These are phyloP conservation scores for Nephrotoma flavescens DNA, from an alignment of 2,888 invertebrate species.

Conservation along the genomic window DNA sequence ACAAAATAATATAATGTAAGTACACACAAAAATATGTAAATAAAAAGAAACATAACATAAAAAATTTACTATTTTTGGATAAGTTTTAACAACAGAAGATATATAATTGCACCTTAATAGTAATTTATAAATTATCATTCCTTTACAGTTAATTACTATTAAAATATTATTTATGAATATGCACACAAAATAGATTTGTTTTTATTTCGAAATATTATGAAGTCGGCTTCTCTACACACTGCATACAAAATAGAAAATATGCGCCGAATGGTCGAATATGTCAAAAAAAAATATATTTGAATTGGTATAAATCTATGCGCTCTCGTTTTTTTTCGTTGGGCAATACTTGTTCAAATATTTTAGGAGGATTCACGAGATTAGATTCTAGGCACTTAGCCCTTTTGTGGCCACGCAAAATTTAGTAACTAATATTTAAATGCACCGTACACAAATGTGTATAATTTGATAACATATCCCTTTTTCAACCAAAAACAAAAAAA, in stretches of 20 bases:
- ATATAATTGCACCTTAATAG: background rate
- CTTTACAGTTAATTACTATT: background rate
- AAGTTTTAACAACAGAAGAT: background rate
- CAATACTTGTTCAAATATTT: background rate
- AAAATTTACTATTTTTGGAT: background rate
- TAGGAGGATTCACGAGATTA: no score
- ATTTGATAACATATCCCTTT: no score
- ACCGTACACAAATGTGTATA: no score
- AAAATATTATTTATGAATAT: background rate
- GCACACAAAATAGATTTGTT: background rate
- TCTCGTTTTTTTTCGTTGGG: background rate
- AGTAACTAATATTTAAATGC: no score
- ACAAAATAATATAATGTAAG: background rate
- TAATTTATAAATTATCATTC: conserved; percentile 1
- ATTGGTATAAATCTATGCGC: background rate
- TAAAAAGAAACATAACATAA: background rate
- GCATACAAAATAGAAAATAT: background rate
- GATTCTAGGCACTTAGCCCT: no score
- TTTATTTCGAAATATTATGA: background rate
- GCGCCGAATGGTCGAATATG: background rate
- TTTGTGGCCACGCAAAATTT: no score
- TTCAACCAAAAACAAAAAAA: no score
- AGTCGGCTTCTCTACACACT: background rate
- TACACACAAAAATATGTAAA: background rate
- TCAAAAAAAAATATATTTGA: background rate